Evolutionary conservation across 2,797 vertebrate genomes (phyloP), one percentile per base, ranked within the genome.

Genomic region (Lophotriccus pileatus): DNA sequence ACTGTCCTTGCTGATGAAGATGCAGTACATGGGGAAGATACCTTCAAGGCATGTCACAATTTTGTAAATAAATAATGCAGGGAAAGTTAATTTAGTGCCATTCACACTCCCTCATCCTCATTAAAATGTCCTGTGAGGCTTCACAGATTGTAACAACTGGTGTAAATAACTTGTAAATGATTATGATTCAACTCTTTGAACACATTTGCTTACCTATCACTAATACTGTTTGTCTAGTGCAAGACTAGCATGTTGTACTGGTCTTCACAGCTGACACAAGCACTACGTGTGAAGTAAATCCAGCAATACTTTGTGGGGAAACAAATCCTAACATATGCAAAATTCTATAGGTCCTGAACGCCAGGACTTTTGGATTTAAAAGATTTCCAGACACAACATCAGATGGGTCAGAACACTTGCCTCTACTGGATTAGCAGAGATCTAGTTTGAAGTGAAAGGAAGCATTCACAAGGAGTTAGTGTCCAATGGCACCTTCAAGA

Each of bases 1-100:
- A 15, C 14, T 47, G 25, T 2, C 25, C 47, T 72, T 55, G 37
- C 24, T 55, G 21, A 27, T 84, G 8, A 90, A 78, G 37, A 68
- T 20, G 12, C 5, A 62, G 13, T 7, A 22, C 39, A 34, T 14
- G 55, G 16, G 43, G 20, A 84, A 46, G 43, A 50, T 14, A 41
- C 7, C 23, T 32, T 1, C 5, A 5, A 5, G 4, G 4, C 1
- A 1, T 53, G 6, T 20, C 66, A 49, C 3, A 46, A 28, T 58
- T 53, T 25, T 67, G 28, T 55, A 64, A 68, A 70, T 60, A 75
- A 72, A 47, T 59, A 58, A 81, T 22, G 30, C 28, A 60, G 9
- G 62, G 55, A 74, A 70, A 87, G 13, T 16, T 41, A 25, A 28
- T 70, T 46, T 55, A 47, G 46, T 47, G 25, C 18, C 20, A 66